Conservation (phyloP, 1,140 invertebrate genomes). For the Pachyrhynchus sulphureomaculatus region DNA sequence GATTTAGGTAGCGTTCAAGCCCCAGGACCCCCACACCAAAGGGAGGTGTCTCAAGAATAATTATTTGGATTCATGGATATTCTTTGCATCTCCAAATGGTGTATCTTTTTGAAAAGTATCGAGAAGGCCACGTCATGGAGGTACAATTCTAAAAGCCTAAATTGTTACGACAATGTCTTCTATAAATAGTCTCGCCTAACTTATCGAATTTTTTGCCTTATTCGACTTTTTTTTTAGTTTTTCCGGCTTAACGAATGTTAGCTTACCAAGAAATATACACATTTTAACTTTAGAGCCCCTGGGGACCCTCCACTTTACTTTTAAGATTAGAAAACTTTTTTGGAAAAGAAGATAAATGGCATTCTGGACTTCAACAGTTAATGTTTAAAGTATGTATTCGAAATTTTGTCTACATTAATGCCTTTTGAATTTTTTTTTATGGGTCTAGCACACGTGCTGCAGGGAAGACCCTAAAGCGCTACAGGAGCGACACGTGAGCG, state of each 20-base stretch:
- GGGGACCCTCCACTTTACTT: slow-evolving; percentile 57
- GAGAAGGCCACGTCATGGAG: slow-evolving; percentile 48
- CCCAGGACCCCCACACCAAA: slow-evolving; percentile 10
- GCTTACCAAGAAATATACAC: slow-evolving; percentile 67
- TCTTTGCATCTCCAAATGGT: slow-evolving; percentile 10
- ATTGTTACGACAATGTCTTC: slow-evolving; percentile 50
- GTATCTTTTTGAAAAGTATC: slow-evolving; percentile 6
- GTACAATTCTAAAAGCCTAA: slow-evolving; percentile 51
- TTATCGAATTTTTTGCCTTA: too few species aligned
- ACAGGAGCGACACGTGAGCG: too few species aligned
- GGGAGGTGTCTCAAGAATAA: slow-evolving; percentile 30
- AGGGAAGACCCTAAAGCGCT: too few species aligned
- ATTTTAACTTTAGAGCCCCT: slow-evolving; percentile 72
- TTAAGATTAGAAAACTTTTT: slow-evolving; percentile 75
- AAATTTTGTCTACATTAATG: too few species aligned
- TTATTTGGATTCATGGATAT: slow-evolving; percentile 35
- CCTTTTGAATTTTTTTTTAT: too few species aligned
- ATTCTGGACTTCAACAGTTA: slow-evolving; percentile 1
- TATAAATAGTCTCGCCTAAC: too few species aligned
- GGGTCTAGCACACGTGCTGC: too few species aligned
- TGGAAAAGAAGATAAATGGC: slow-evolving; percentile 58
- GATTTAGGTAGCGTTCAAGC: too few species aligned
- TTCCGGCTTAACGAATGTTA: slow-evolving; percentile 51
- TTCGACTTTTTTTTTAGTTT: too few species aligned
- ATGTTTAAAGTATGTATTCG: too few species aligned